A percentile compares a stretch with the other conserved stretches of the same genome.
Evolutionary conservation across 2,888 invertebrate species (phyloP).

Genomic region (Polydrusus tereticollis): DNA sequence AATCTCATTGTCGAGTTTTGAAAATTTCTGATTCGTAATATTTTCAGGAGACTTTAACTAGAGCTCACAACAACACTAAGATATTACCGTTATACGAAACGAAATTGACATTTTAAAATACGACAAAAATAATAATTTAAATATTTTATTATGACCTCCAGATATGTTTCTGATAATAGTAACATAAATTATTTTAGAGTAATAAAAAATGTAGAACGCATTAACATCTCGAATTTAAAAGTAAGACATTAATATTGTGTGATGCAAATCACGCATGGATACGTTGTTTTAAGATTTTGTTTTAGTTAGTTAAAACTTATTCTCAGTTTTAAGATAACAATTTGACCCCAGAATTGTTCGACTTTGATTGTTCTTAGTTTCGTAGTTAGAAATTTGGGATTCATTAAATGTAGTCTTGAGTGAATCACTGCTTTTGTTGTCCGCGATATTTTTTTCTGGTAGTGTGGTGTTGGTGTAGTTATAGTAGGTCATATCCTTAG

Average conservation of each 20-base stretch:
- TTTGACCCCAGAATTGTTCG: conserved; percentile 36
- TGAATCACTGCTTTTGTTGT: background rate
- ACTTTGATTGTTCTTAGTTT: conserved; percentile 31
- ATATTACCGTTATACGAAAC: too few relatives aligned
- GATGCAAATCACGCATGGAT: conserved; percentile 27
- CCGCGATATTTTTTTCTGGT: background rate
- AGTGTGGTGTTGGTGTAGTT: background rate
- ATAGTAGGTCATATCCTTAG: too few relatives aligned
- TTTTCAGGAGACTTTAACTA: too few relatives aligned
- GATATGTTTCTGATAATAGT: background rate
- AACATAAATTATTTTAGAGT: background rate
- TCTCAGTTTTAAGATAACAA: conserved; percentile 29
- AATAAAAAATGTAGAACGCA: conserved; percentile 26
- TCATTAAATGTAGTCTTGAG: background rate
- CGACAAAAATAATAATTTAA: background rate
- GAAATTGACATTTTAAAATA: background rate
- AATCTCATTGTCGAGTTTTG: too few relatives aligned
- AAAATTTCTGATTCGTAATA: too few relatives aligned
- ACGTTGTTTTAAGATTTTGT: conserved; percentile 33
- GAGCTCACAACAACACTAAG: too few relatives aligned
- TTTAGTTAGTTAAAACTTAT: conserved; percentile 24
- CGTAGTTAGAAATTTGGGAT: background rate
- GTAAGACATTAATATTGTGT: conserved; percentile 12
- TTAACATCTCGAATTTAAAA: background rate
- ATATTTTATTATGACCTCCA: conserved; percentile 3